These are phyloP conservation scores for Psittacula derbiana DNA, from an alignment of 2,797 vertebrate species.

Conservation along the genomic window DNA sequence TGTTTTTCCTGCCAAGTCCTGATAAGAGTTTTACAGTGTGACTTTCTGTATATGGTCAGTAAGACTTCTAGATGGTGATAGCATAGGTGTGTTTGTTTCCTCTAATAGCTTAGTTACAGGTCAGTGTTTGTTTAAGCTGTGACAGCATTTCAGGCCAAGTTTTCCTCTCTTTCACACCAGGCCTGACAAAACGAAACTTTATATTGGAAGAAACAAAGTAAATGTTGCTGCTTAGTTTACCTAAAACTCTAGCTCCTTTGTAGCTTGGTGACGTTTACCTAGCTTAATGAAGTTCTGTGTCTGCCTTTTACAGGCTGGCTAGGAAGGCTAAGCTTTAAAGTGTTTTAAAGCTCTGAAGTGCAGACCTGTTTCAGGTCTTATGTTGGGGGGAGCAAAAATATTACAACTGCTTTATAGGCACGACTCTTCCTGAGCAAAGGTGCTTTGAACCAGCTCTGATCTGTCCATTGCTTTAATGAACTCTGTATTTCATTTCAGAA, in stretches of 20 bases:
- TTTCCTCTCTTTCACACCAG: background rate
- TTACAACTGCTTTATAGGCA: background rate
- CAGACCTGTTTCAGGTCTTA: fast-evolving
- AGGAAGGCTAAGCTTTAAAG: background rate
- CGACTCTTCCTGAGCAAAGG: background rate
- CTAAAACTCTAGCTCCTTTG: background rate
- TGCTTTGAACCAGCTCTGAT: background rate
- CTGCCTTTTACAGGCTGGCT: background rate
- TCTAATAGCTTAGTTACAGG: background rate
- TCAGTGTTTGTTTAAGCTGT: background rate
- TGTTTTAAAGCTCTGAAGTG: background rate
- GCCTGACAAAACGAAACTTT: background rate
- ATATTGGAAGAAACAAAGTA: background rate
- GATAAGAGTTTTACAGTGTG: background rate
- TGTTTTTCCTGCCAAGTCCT: background rate
- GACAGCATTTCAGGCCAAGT: background rate
- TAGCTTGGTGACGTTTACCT: background rate
- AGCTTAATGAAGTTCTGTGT: background rate
- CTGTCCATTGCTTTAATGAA: background rate
- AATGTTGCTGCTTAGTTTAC: background rate
- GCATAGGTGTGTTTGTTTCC: background rate
- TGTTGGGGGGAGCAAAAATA: background rate
- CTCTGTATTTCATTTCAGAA: background rate
- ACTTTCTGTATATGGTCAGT: background rate
- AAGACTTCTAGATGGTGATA: background rate